These are phyloP conservation scores for Bradypodion pumilum DNA, from an alignment of 2,797 vertebrate species.

Conservation along the genomic window DNA sequence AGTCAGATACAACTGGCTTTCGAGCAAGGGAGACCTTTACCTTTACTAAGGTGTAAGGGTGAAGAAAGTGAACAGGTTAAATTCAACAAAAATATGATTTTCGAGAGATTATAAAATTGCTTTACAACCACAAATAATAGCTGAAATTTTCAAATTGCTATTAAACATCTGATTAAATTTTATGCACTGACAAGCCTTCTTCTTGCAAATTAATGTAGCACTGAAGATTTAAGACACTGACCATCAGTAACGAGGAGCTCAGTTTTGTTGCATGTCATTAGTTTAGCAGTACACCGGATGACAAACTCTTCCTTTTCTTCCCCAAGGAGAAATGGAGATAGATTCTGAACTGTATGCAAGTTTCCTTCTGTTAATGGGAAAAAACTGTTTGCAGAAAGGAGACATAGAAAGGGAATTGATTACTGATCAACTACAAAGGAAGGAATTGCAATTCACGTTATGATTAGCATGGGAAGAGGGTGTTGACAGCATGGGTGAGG, in stretches of 20 bases:
- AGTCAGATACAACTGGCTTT: too few species aligned
- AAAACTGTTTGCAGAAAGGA: constrained; percentile 79
- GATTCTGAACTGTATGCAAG: constrained; percentile 88
- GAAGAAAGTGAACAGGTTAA: neutral
- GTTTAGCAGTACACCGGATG: constrained; percentile 84
- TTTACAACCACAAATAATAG: neutral
- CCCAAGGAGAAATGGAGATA: constrained; percentile 82
- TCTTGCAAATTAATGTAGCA: constrained; percentile 4
- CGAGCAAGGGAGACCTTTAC: too few species aligned
- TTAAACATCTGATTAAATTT: neutral
- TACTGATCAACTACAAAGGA: neutral
- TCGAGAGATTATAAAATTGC: neutral
- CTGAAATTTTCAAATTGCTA: constrained; percentile 1
- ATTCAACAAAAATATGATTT: neutral
- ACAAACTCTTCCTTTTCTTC: constrained; percentile 86
- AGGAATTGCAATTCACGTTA: too few species aligned
- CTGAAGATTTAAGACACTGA: constrained; percentile 70
- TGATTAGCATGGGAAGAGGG: too few species aligned
- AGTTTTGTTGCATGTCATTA: constrained; percentile 85
- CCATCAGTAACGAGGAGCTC: constrained; percentile 75
- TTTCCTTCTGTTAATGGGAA: constrained; percentile 87
- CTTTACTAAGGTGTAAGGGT: too few species aligned
- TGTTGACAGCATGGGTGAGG: too few species aligned
- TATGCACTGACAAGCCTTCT: neutral
- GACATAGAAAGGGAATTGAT: constrained; percentile 18